Percentiles rank a stretch among this genome's conserved stretches.
Conservation (phyloP, 2,888 invertebrate genomes). For the Lycaena phlaeas region DNA sequence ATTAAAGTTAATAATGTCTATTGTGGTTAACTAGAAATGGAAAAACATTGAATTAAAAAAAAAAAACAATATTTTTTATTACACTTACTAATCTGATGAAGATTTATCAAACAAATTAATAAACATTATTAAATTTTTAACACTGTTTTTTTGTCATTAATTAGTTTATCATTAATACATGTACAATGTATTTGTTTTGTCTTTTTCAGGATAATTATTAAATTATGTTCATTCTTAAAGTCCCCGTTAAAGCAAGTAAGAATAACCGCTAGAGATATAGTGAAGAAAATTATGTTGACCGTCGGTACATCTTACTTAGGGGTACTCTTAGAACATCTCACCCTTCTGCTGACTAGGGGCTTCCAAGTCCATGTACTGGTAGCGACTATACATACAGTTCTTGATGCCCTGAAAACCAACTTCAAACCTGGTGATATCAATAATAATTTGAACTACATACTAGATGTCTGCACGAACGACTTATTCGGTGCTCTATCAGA, state of each 20-base stretch:
- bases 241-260: conserved; percentile 91
- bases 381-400: conserved; percentile 88
- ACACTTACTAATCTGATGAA: too few species aligned
- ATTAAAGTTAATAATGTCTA: too few species aligned
- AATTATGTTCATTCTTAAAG: conserved; percentile 91
- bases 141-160: too few species aligned
- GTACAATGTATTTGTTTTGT: too few species aligned
- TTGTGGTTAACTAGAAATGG: too few species aligned
- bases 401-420: conserved; percentile 79
- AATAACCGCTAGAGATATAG: conserved; percentile 87
- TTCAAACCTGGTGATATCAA: conserved; percentile 87
- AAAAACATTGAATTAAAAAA: too few species aligned
- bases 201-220: conserved; percentile 82
- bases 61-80: too few species aligned
- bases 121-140: too few species aligned
- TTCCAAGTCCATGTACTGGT: conserved; percentile 95
- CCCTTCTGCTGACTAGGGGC: conserved; percentile 85
- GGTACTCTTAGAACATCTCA: conserved; percentile 85
- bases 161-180: too few species aligned
- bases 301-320: conserved; percentile 88
- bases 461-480: conserved; percentile 90
- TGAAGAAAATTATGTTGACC: conserved; percentile 90
- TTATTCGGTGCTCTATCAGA: conserved; percentile 90
- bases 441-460: conserved; percentile 80
- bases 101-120: too few species aligned